Conservation (phyloP, 92 coral and sea anemone genomes). For the Ricordea florida region DNA sequence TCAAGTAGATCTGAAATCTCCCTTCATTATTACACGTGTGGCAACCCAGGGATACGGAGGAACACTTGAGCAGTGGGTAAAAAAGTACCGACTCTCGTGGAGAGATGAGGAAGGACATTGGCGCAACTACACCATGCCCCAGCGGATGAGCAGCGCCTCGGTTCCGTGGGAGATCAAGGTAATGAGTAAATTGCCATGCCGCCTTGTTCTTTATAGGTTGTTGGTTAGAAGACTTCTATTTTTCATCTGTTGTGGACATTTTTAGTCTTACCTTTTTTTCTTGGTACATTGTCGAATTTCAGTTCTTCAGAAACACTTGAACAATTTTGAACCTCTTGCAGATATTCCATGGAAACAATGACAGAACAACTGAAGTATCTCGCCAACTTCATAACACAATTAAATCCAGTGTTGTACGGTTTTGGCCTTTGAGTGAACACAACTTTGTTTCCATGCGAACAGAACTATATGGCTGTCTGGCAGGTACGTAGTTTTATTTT, state of each 20-base stretch:
- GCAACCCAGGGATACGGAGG: constrained; percentile 88
- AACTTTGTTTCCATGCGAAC: constrained; percentile 67
- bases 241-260: neutral
- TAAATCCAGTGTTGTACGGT: constrained; percentile 54
- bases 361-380: constrained; percentile 49
- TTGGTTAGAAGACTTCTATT: neutral
- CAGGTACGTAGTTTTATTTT: constrained; percentile 18
- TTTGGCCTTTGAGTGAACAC: constrained; percentile 63
- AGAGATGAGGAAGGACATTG: constrained; percentile 44
- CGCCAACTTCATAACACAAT: constrained; percentile 53
- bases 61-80: constrained; percentile 64
- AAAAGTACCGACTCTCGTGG: constrained; percentile 64
- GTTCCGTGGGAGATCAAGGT: constrained; percentile 68
- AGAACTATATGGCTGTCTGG: constrained; percentile 72
- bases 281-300: neutral
- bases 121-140: constrained; percentile 58
- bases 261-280: neutral
- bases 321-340: neutral
- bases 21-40: constrained; percentile 48
- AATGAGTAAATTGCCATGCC: too few species aligned
- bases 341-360: constrained; percentile 71
- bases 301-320: neutral
- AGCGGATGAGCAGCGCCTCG: constrained; percentile 4
- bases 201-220: neutral
- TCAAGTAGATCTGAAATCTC: constrained; percentile 49